A percentile compares a stretch with the other conserved stretches of the same genome.
These are phyloP conservation scores for Dryadula phaetusa DNA, from an alignment of 2,888 invertebrate species.

Conservation along the genomic window DNA sequence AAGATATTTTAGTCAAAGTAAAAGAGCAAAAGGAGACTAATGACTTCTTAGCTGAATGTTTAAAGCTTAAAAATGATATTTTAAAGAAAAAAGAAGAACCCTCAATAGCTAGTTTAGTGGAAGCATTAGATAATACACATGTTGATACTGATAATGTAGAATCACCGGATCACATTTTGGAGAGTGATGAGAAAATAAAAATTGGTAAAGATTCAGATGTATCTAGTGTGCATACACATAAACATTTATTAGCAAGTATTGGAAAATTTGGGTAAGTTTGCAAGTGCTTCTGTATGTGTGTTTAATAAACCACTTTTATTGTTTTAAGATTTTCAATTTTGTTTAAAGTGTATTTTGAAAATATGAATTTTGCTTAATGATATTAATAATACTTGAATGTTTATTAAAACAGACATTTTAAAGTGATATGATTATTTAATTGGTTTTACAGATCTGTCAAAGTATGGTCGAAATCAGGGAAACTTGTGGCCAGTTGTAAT, in stretches of 20 bases:
- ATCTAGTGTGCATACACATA: slow-evolving; percentile 63
- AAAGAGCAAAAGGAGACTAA: slow-evolving; percentile 53
- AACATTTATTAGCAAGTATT: slow-evolving; percentile 87
- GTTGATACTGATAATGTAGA: slow-evolving; percentile 51
- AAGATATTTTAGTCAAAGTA: slow-evolving; percentile 66
- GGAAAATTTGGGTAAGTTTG: slow-evolving; percentile 85
- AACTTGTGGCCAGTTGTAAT: slow-evolving; percentile 65
- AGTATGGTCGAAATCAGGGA: slow-evolving; percentile 87
- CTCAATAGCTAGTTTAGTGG: slow-evolving; percentile 66
- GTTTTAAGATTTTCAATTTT: too few relatives aligned
- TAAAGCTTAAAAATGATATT: slow-evolving; percentile 70
- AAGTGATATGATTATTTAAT: neutral
- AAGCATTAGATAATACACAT: slow-evolving; percentile 69
- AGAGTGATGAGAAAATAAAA: slow-evolving; percentile 20
- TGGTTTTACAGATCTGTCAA: slow-evolving; percentile 77
- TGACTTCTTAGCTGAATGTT: slow-evolving; percentile 74
- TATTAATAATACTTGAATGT: too few relatives aligned
- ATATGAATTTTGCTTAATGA: too few relatives aligned
- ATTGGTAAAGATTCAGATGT: slow-evolving; percentile 39
- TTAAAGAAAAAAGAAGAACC: slow-evolving; percentile 66
- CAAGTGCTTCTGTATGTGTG: neutral
- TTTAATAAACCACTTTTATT: neutral
- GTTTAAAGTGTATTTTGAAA: too few relatives aligned
- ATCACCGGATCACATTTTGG: neutral
- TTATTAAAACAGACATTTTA: neutral